A percentile compares a stretch with the other conserved stretches of the same genome.
Evolutionary conservation across 2,888 invertebrate species (phyloP).

Genomic region (Callyntrura sp.): DNA sequence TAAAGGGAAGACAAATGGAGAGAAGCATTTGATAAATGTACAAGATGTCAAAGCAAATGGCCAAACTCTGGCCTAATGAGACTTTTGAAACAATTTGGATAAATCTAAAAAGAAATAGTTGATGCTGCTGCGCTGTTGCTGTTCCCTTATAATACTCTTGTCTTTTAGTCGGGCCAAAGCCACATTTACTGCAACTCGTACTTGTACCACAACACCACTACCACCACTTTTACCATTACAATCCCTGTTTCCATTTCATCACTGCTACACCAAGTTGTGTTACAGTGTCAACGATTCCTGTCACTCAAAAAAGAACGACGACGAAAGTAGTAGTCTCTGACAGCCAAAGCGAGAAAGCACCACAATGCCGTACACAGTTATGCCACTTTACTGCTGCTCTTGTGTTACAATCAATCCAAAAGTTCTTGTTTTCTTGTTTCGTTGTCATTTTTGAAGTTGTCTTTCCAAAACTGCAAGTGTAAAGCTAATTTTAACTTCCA

Average conservation of each 20-base stretch:
- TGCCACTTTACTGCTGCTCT: not conserved
- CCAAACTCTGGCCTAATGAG: conserved; percentile 83
- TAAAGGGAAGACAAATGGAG: conserved; percentile 83
- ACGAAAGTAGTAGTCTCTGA: conserved; percentile 19
- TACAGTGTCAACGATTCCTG: conserved; percentile 74
- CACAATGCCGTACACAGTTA: not conserved
- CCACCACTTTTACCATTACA: conserved; percentile 22
- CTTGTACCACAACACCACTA: not conserved
- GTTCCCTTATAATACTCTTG: not conserved
- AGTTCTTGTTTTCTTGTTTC: conserved; percentile 29
- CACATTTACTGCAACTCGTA: conserved; percentile 4
- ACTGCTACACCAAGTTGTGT: conserved; percentile 1
- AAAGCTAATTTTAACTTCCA: conserved; percentile 81
- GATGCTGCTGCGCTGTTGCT: conserved; percentile 30
- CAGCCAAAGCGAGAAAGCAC: not conserved
- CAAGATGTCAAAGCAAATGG: conserved; percentile 83
- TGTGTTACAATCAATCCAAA: not conserved
- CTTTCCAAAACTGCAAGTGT: conserved; percentile 8
- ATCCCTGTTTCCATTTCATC: conserved; percentile 67
- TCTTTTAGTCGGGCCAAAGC: conserved; percentile 21
- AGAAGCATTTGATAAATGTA: conserved; percentile 83
- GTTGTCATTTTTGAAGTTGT: conserved; percentile 19
- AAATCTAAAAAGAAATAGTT: conserved; percentile 79
- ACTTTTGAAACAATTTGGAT: conserved; percentile 83
- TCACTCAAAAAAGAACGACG: conserved; percentile 75